phyloP scores from a whole-genome alignment of 2,113 vertebrate genomes.

The Sebastes fasciatus region DNA sequence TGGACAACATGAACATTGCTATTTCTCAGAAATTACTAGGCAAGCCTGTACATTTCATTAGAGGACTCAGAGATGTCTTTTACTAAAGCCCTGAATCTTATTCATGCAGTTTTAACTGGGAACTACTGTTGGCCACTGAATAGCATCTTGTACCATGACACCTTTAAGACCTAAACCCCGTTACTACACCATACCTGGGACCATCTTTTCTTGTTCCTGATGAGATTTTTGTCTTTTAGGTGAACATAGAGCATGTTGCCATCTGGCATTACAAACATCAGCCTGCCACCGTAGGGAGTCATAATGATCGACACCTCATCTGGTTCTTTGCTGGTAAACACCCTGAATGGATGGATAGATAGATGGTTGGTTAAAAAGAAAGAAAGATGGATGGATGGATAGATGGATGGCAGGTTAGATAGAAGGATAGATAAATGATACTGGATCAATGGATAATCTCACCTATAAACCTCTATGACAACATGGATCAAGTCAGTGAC shows the following conservation, averaged over 20 bases:
- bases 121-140: neutral
- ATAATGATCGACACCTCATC: constrained; percentile 84
- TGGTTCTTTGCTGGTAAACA: constrained; percentile 85
- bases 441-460: constrained; percentile 1
- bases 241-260: constrained; percentile 86
- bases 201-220: constrained; percentile 88
- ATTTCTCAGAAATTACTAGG: neutral
- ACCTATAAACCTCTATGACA: constrained; percentile 86
- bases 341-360: constrained; percentile 60
- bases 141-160: neutral
- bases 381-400: neutral
- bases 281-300: constrained; percentile 84
- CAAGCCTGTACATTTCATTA: neutral
- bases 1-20: neutral
- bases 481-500: constrained; percentile 79
- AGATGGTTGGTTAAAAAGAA: neutral
- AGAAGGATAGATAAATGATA: neutral
- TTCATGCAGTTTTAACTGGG: neutral
- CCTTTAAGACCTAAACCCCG: neutral
- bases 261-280: constrained; percentile 84
- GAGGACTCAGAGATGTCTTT: neutral
- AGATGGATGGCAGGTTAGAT: neutral
- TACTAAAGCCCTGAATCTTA: neutral
- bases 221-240: constrained; percentile 84
- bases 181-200: constrained; percentile 81